A percentile compares a stretch with the other conserved stretches of the same genome.
Conservation (phyloP, 2,113 vertebrate species). For the Sinosuthora webbiana region DNA sequence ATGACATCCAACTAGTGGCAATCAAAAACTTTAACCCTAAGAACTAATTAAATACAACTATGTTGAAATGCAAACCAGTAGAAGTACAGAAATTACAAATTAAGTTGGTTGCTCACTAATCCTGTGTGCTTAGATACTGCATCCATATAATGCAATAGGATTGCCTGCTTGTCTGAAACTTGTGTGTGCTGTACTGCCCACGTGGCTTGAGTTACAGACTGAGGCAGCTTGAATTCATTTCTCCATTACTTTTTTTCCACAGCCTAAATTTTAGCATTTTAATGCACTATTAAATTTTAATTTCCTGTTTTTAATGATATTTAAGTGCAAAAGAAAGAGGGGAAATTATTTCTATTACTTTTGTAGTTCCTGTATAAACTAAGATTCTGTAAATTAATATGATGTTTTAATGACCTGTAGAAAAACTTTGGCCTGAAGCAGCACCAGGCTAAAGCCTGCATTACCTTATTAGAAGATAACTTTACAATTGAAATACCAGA, state of each 20-base stretch:
- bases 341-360: conserved; percentile 16
- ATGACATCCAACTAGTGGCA: not conserved
- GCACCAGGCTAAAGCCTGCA: not conserved
- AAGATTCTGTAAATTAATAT: not conserved
- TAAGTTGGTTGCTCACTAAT: not conserved
- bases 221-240: conserved; percentile 57
- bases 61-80: not conserved
- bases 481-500: not conserved
- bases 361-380: not conserved
- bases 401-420: not conserved
- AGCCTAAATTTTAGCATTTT: conserved; percentile 53
- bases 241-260: conserved; percentile 52
- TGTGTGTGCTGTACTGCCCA: not conserved
- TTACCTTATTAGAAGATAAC: conserved; percentile 2
- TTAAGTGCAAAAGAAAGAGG: conserved; percentile 3
- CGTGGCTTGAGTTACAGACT: conserved; percentile 25
- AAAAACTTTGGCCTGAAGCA: not conserved
- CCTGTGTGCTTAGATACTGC: not conserved
- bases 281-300: conserved; percentile 58
- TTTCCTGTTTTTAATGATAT: conserved; percentile 52
- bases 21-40: conserved; percentile 17
- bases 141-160: not conserved
- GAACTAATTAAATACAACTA: conserved; percentile 35
- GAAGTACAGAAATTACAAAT: conserved; percentile 27
- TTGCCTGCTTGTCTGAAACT: conserved; percentile 10